Percentiles rank a stretch among this genome's conserved stretches.
These are phyloP conservation scores for Pangasius larnaudii DNA, from an alignment of 2,797 vertebrate species.

Conservation along the genomic window DNA sequence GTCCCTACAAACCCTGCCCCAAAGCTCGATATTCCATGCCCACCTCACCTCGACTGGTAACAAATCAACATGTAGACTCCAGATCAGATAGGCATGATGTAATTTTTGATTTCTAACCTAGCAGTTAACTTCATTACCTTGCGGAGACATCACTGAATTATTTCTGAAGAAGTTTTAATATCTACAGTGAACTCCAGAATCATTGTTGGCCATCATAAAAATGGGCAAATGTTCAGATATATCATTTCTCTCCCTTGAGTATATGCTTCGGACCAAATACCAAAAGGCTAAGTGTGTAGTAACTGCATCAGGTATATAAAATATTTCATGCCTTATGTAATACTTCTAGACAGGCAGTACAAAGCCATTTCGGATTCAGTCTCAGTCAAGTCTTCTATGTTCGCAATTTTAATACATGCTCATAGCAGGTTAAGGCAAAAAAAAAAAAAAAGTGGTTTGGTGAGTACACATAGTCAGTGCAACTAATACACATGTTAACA, in stretches of 20 bases:
- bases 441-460: too few relatives aligned
- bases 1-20: not conserved
- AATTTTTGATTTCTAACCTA: constrained; percentile 23
- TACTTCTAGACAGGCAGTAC: constrained; percentile 12
- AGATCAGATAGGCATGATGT: constrained; percentile 14
- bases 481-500: not conserved
- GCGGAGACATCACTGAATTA: constrained; percentile 17
- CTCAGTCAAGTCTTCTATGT: not conserved
- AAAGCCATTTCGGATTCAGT: constrained; percentile 18
- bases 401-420: constrained; percentile 5
- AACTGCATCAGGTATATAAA: not conserved
- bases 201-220: constrained; percentile 32
- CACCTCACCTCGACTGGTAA: not conserved
- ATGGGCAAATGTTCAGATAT: constrained; percentile 25
- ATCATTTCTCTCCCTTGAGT: constrained; percentile 21
- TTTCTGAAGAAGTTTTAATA: constrained; percentile 28
- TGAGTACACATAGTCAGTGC: not conserved
- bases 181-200: constrained; percentile 20
- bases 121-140: constrained; percentile 23
- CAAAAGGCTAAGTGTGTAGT: constrained; percentile 33
- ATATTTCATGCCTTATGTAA: constrained; percentile 23
- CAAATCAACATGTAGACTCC: constrained; percentile 13
- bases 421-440: not conserved
- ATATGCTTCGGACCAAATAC: constrained; percentile 21
- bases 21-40: not conserved